These are phyloP conservation scores for Leptinotarsa haldemani DNA, from an alignment of 2,888 invertebrate species.

Conservation along the genomic window DNA sequence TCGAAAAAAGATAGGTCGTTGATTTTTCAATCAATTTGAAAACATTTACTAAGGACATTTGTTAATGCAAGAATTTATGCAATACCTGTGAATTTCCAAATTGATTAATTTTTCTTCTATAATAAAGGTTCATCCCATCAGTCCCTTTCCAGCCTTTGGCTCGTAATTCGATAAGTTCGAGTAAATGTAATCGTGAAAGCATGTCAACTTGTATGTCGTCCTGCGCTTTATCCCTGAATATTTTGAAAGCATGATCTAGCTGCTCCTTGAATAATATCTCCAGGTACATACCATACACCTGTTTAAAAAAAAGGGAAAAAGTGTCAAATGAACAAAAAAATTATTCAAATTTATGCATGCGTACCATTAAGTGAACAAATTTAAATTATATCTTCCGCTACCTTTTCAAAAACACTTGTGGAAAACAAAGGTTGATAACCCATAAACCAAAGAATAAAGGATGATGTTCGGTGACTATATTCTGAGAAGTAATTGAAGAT, in stretches of 20 bases:
- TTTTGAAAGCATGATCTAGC: constrained; percentile 85
- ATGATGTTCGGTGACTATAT: too few relatives aligned
- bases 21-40: too few relatives aligned
- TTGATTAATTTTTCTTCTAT: constrained; percentile 71
- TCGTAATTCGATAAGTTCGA: constrained; percentile 92
- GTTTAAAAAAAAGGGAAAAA: constrained; percentile 27
- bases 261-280: constrained; percentile 88
- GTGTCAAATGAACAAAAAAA: background rate
- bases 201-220: constrained; percentile 89
- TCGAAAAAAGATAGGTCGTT: too few relatives aligned
- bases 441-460: too few relatives aligned
- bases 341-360: too few relatives aligned
- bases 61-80: background rate
- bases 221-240: constrained; percentile 89
- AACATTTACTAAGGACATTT: too few relatives aligned
- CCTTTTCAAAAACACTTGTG: too few relatives aligned
- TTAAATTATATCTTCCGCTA: too few relatives aligned
- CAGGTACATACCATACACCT: constrained; percentile 79
- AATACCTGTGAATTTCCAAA: constrained; percentile 57
- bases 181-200: constrained; percentile 86
- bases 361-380: too few relatives aligned
- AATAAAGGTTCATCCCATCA: constrained; percentile 87
- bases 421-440: too few relatives aligned
- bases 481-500: too few relatives aligned
- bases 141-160: constrained; percentile 91